phyloP scores from a whole-genome alignment of 2,888 invertebrate species.

The Sminthurinus aureus region DNA sequence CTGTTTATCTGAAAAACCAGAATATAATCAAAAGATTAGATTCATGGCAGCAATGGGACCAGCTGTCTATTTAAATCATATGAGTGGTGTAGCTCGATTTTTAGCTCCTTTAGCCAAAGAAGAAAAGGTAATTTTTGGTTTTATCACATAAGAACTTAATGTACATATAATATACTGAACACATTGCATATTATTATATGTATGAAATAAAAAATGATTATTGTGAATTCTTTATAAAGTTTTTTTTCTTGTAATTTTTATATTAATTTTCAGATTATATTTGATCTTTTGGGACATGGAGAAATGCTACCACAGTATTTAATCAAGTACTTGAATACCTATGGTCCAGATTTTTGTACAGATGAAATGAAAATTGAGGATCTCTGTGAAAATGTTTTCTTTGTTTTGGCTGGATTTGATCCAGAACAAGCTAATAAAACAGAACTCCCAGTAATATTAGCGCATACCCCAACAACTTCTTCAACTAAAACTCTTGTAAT shows the following conservation, averaged over 20 bases:
- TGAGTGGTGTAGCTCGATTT: conserved; percentile 32
- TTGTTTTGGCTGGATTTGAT: conserved; percentile 45
- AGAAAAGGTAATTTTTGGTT: conserved; percentile 33
- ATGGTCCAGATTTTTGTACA: conserved; percentile 45
- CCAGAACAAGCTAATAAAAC: conserved; percentile 44
- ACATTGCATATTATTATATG: conserved; percentile 26
- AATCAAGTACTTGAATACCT: conserved; percentile 41
- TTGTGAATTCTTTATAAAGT: conserved; percentile 3
- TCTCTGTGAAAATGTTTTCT: conserved; percentile 47
- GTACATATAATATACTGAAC: not conserved
- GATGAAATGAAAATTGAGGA: conserved; percentile 34
- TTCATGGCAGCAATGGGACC: conserved; percentile 68
- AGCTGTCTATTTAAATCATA: conserved; percentile 60
- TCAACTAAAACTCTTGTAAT: conserved; percentile 34
- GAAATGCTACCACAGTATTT: conserved; percentile 42
- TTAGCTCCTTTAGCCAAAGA: conserved; percentile 36
- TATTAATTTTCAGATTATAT: conserved; percentile 30
- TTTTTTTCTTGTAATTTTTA: conserved; percentile 6
- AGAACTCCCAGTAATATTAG: conserved; percentile 46
- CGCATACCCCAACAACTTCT: conserved; percentile 38
- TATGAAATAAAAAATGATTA: not conserved
- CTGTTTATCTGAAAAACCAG: conserved; percentile 68
- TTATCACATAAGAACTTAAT: not conserved
- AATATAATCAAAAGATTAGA: conserved; percentile 68
- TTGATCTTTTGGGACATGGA: conserved; percentile 44